phyloP scores from a whole-genome alignment of 1,140 invertebrate species.

The Pseudomyrmex dendroicus region DNA sequence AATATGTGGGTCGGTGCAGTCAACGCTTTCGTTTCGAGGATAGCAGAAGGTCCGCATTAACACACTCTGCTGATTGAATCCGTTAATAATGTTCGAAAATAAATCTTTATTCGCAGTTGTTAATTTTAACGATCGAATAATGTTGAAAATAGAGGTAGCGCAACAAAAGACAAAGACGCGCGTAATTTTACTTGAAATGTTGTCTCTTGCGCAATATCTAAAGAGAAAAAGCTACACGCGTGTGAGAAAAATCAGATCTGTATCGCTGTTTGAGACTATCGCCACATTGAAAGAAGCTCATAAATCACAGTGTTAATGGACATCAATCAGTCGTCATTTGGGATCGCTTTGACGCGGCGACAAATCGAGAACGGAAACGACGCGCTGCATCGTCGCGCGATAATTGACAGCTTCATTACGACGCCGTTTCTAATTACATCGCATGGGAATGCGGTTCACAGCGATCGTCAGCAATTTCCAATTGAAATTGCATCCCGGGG shows the following conservation, averaged over 20 bases:
- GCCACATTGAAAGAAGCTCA: background rate
- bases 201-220: too few relatives aligned
- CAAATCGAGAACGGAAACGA: slow-evolving; percentile 49
- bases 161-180: too few relatives aligned
- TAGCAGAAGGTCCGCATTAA: background rate
- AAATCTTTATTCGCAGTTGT: too few relatives aligned
- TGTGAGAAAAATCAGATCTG: background rate
- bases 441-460: slow-evolving; percentile 28
- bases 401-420: slow-evolving; percentile 61
- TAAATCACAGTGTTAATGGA: slow-evolving; percentile 23
- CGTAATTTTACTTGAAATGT: too few relatives aligned
- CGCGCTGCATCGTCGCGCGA: slow-evolving; percentile 19
- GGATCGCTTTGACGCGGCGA: background rate
- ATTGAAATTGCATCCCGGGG: slow-evolving; percentile 50
- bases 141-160: background rate
- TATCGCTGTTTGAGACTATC: background rate
- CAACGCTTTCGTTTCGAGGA: slow-evolving; percentile 31
- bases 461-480: slow-evolving; percentile 53
- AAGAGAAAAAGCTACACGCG: too few relatives aligned
- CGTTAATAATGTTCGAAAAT: background rate
- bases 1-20: slow-evolving; percentile 29
- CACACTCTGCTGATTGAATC: background rate
- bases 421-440: slow-evolving; percentile 58
- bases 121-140: background rate
- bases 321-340: slow-evolving; percentile 20